A percentile compares a stretch with the other conserved stretches of the same genome.
phyloP scores from a whole-genome alignment of 2,797 vertebrate species.

The Diglossa cyanea region DNA sequence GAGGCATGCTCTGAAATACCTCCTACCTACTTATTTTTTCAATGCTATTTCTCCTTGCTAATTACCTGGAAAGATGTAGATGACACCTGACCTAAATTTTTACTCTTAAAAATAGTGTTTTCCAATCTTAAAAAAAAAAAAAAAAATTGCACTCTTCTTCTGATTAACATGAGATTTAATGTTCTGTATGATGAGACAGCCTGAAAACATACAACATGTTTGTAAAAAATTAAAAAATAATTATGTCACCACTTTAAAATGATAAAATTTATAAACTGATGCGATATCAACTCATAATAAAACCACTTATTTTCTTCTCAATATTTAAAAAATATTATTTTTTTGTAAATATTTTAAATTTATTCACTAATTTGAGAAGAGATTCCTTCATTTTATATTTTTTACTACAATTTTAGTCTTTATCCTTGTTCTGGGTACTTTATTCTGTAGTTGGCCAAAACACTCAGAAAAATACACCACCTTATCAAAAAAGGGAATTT shows the following conservation, averaged over 20 bases:
- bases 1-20: slow-evolving; percentile 52
- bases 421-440: not conserved
- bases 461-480: not conserved
- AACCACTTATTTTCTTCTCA: not conserved
- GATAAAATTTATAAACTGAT: not conserved
- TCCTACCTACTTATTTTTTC: slow-evolving; percentile 33
- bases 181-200: not conserved
- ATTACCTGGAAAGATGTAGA: slow-evolving; percentile 54
- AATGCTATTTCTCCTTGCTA: slow-evolving; percentile 36
- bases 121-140: not conserved
- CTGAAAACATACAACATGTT: not conserved
- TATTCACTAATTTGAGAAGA: not conserved
- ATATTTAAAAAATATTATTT: not conserved
- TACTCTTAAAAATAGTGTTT: not conserved
- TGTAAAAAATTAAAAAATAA: not conserved
- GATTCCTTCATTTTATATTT: not conserved
- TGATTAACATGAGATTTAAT: not conserved
- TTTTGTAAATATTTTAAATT: not conserved
- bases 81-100: slow-evolving; percentile 39
- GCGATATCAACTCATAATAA: not conserved
- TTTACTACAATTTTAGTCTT: not conserved
- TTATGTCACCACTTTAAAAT: not conserved
- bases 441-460: not conserved
- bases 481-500: not conserved
- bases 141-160: not conserved